Conservation (phyloP, 2,113 vertebrate species). For the Phalacrocorax brasilianus region DNA sequence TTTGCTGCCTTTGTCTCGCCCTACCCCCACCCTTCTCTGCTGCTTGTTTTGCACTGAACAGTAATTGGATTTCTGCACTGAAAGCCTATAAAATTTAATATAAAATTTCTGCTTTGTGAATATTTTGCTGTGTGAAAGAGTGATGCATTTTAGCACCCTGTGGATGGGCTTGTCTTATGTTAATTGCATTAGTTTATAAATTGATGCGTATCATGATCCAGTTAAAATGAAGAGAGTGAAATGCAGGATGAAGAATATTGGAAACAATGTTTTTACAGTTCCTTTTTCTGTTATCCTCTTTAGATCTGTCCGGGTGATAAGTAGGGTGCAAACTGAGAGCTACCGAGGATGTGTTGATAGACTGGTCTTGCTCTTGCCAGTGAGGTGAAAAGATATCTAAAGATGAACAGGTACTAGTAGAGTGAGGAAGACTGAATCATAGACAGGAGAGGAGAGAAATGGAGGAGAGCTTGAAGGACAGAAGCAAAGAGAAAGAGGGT, state of each 20-base stretch:
- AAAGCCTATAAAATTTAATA: conserved; percentile 37
- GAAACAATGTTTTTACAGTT: not conserved
- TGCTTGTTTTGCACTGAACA: conserved; percentile 36
- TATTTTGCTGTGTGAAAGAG: conserved; percentile 8
- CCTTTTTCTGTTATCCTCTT: not conserved
- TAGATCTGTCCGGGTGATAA: not conserved
- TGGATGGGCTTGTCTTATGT: not conserved
- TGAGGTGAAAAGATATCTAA: not conserved
- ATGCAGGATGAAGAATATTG: not conserved
- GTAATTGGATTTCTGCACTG: conserved; percentile 43
- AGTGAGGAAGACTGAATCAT: not conserved
- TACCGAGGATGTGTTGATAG: not conserved
- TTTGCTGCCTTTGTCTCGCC: not conserved
- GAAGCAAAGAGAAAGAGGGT: not conserved
- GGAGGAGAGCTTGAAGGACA: not conserved
- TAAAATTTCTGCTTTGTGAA: not conserved
- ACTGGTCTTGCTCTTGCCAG: not conserved
- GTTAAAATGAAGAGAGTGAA: conserved; percentile 34
- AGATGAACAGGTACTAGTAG: not conserved
- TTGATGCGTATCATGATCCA: not conserved
- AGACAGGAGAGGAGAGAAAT: not conserved
- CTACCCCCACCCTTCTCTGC: conserved; percentile 2
- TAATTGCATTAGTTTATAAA: conserved; percentile 4
- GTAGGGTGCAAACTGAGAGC: not conserved
- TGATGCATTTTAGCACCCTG: not conserved